Percentiles rank a stretch among this genome's conserved stretches.
phyloP scores from a whole-genome alignment of 2,888 invertebrate species.

The Napeogenes inachia region DNA sequence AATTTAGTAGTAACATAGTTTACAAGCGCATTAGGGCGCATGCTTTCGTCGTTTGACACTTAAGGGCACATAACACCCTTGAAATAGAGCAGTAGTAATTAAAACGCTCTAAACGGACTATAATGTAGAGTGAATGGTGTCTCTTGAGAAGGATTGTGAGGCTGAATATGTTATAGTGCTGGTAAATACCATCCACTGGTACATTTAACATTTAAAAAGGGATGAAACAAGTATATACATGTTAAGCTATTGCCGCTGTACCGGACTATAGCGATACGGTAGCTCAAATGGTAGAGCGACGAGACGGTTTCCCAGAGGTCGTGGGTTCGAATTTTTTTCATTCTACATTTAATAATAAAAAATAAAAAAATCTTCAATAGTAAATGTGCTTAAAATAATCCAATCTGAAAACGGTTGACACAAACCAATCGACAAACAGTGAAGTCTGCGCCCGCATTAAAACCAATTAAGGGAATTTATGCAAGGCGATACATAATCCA shows the following conservation, averaged over 20 bases:
- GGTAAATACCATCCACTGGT: constrained; percentile 7
- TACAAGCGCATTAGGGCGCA: constrained; percentile 58
- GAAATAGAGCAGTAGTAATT: constrained; percentile 69
- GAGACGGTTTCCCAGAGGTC: no score
- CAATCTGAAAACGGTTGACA: not conserved
- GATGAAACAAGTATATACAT: no score
- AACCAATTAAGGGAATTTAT: constrained; percentile 71
- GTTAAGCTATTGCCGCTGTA: constrained; percentile 4
- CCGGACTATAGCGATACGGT: no score
- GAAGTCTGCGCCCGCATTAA: constrained; percentile 61
- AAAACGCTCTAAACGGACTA: constrained; percentile 72
- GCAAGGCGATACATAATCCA: constrained; percentile 50
- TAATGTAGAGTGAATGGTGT: constrained; percentile 41
- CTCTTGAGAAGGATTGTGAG: constrained; percentile 31
- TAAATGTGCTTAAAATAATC: no score
- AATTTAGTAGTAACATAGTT: constrained; percentile 56
- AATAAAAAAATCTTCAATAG: no score
- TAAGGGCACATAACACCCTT: constrained; percentile 69
- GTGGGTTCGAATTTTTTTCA: no score
- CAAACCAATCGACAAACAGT: constrained; percentile 32
- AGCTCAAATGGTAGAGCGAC: no score
- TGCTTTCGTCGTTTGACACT: constrained; percentile 47
- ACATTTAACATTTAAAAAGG: constrained; percentile 14
- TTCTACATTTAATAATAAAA: no score
- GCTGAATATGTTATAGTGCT: constrained; percentile 9